Evolutionary conservation across 2,888 invertebrate species (phyloP).

Genomic region (Eulithis testata): DNA sequence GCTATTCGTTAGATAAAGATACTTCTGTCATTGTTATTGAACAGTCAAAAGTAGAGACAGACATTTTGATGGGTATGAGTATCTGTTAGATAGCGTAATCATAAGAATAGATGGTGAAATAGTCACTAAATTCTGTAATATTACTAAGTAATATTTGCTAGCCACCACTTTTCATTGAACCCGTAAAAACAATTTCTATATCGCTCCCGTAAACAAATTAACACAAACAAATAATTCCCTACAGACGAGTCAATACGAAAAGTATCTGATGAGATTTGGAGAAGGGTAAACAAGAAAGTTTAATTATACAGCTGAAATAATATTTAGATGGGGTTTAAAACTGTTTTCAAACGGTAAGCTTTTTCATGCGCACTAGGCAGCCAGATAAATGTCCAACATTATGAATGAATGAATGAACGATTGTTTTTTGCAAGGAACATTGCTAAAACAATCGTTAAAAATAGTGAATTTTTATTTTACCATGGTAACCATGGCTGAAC

Average conservation of each 20-base stretch:
- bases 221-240: slow-evolving; percentile 24
- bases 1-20: no score
- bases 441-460: not conserved
- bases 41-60: no score
- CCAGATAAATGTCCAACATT: not conserved
- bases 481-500: slow-evolving; percentile 15
- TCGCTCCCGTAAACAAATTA: slow-evolving; percentile 19
- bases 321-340: slow-evolving; percentile 39
- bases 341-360: not conserved
- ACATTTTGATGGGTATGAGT: no score
- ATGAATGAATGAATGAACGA: no score
- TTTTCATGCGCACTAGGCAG: slow-evolving; percentile 1
- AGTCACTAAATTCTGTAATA: no score
- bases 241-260: slow-evolving; percentile 40
- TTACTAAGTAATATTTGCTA: no score
- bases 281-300: slow-evolving; percentile 44
- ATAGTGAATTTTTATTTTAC: slow-evolving; percentile 4
- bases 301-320: slow-evolving; percentile 41
- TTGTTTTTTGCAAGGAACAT: no score
- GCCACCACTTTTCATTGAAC: not conserved
- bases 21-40: no score
- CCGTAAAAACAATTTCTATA: slow-evolving; percentile 17
- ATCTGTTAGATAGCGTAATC: no score
- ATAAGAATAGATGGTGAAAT: no score
- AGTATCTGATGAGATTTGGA: slow-evolving; percentile 43